phyloP scores from a whole-genome alignment of 2,888 invertebrate species.

The Clistopyga incitator region DNA sequence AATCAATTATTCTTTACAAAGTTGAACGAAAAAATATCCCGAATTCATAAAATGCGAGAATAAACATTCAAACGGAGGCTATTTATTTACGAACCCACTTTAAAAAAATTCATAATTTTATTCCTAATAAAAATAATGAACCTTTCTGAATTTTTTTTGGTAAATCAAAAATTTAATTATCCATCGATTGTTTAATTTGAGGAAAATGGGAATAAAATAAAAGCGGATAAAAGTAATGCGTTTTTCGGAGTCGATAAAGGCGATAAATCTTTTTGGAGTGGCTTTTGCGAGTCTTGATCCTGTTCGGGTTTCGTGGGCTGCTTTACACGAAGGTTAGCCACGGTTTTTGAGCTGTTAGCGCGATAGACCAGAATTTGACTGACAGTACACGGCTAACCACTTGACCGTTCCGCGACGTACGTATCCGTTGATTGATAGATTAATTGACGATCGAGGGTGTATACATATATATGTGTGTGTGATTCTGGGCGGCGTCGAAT shows the following conservation, averaged over 20 bases:
- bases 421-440: constrained; percentile 81
- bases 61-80: no score
- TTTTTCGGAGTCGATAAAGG: constrained; percentile 32
- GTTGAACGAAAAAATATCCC: no score
- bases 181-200: constrained; percentile 1
- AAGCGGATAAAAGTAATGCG: constrained; percentile 33
- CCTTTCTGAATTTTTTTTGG: no score
- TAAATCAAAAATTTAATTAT: neutral
- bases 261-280: constrained; percentile 80
- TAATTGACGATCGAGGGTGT: constrained; percentile 76
- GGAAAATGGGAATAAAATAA: constrained; percentile 5
- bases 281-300: constrained; percentile 74
- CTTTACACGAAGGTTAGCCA: constrained; percentile 82
- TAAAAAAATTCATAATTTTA: no score
- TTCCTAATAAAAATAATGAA: no score
- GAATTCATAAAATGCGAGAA: no score
- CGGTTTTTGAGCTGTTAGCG: constrained; percentile 81
- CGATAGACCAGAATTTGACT: constrained; percentile 78
- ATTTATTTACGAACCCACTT: neutral
- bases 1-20: no score
- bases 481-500: neutral
- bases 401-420: constrained; percentile 80
- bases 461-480: no score
- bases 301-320: constrained; percentile 65
- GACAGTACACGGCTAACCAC: constrained; percentile 84